phyloP scores from a whole-genome alignment of 2,888 invertebrate species.

The Elysia crispata region DNA sequence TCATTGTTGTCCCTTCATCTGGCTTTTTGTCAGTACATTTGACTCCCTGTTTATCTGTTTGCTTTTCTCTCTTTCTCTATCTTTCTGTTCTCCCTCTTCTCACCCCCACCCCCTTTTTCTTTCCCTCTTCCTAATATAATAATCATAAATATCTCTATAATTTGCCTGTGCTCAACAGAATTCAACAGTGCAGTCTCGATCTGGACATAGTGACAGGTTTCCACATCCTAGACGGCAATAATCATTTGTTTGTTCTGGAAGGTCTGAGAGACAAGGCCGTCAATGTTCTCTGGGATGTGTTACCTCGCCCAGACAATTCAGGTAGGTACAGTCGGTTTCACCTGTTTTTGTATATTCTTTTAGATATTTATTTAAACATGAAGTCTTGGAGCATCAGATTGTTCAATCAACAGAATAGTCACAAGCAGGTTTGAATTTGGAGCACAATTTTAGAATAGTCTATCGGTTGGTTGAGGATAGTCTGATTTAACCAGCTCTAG shows the following conservation, averaged over 20 bases:
- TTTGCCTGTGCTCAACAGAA: slow-evolving; percentile 56
- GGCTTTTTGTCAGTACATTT: too few relatives aligned
- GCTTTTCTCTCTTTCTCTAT: too few relatives aligned
- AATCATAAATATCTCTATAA: too few relatives aligned
- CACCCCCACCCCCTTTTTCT: too few relatives aligned
- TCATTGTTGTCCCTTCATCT: too few relatives aligned
- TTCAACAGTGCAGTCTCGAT: slow-evolving; percentile 70
- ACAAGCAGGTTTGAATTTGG: background rate
- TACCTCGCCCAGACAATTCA: slow-evolving; percentile 69
- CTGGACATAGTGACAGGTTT: slow-evolving; percentile 77
- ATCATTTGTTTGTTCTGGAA: slow-evolving; percentile 75
- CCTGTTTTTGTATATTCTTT: too few relatives aligned
- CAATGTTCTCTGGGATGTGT: slow-evolving; percentile 65
- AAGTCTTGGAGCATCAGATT: background rate
- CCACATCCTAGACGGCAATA: slow-evolving; percentile 73
- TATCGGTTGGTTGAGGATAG: too few relatives aligned
- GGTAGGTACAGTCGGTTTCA: slow-evolving; percentile 54
- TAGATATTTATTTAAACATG: background rate
- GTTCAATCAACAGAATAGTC: background rate
- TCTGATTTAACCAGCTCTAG: too few relatives aligned
- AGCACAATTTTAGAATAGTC: background rate
- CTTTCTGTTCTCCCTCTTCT: too few relatives aligned
- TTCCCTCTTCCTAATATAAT: too few relatives aligned
- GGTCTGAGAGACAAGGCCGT: slow-evolving; percentile 72
- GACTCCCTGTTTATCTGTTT: too few relatives aligned